phyloP scores from a whole-genome alignment of 1,140 invertebrate species.

The Melanaphis sacchari region DNA sequence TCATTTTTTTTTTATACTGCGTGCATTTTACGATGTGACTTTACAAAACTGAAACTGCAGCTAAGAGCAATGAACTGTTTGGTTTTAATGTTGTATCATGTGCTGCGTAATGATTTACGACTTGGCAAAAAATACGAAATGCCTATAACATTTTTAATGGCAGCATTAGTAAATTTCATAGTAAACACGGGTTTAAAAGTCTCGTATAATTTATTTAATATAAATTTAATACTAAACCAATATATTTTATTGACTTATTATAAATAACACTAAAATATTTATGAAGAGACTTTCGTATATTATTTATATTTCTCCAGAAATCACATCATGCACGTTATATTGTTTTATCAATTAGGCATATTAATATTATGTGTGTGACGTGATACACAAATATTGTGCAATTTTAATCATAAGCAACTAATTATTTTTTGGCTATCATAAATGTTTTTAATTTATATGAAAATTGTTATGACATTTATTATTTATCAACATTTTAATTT shows the following conservation, averaged over 20 bases:
- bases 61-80: constrained; percentile 42
- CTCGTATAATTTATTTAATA: not conserved
- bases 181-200: not conserved
- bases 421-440: not conserved
- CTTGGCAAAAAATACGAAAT: constrained; percentile 49
- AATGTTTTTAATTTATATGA: not conserved
- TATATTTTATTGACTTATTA: not conserved
- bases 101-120: constrained; percentile 32
- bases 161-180: not conserved
- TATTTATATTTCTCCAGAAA: not conserved
- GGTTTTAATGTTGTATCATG: constrained; percentile 34
- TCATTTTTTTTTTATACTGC: not conserved
- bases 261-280: not conserved
- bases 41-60: constrained; percentile 3
- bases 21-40: constrained; percentile 18
- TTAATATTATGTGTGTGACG: not conserved
- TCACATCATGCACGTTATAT: not conserved
- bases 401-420: not conserved
- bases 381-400: not conserved
- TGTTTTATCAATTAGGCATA: not conserved
- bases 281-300: not conserved
- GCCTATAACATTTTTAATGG: constrained; percentile 38
- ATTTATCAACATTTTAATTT: not conserved
- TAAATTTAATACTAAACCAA: not conserved
- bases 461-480: not conserved